These are phyloP conservation scores for Stenotaenia linearis DNA, from an alignment of 2,888 invertebrate genomes.

Conservation along the genomic window DNA sequence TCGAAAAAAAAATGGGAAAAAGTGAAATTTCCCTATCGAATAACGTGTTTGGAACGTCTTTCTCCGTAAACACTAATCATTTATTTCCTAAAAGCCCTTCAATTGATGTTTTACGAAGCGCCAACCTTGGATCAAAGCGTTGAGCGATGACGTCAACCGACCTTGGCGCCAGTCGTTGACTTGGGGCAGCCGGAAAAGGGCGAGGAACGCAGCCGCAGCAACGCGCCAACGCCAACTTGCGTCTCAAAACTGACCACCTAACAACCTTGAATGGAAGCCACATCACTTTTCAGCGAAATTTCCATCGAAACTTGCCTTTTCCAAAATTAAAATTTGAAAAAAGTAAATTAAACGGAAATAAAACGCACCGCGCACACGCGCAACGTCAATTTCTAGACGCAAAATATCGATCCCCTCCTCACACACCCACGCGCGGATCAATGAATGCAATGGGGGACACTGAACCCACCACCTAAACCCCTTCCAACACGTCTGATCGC, in stretches of 20 bases:
- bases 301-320: background rate
- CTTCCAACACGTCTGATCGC: background rate
- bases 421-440: background rate
- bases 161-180: conserved; percentile 36
- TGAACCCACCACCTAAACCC: background rate
- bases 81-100: background rate
- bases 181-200: conserved; percentile 33
- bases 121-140: background rate
- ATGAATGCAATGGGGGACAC: background rate
- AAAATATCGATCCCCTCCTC: background rate
- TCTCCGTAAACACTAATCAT: background rate
- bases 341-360: background rate
- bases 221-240: background rate
- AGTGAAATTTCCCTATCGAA: too few relatives aligned
- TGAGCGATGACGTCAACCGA: conserved; percentile 17
- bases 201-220: conserved; percentile 12
- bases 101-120: background rate
- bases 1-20: too few relatives aligned
- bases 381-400: background rate
- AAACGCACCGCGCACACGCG: background rate
- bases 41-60: too few relatives aligned
- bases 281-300: background rate
- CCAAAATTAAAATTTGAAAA: background rate
- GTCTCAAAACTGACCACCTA: background rate
- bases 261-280: background rate